These are phyloP conservation scores for Hyles lineata DNA, from an alignment of 2,888 invertebrate species.

Conservation along the genomic window DNA sequence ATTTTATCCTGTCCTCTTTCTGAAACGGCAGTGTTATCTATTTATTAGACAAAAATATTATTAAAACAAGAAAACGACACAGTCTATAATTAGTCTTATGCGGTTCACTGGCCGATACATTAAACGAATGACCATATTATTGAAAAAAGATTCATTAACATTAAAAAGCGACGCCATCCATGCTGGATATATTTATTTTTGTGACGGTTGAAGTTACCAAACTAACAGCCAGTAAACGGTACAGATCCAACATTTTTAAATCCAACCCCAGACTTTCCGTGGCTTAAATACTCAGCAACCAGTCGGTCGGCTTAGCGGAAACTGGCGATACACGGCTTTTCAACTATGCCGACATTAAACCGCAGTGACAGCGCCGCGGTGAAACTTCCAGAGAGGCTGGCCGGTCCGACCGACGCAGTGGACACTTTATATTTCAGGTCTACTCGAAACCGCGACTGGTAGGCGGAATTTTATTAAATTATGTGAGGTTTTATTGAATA, in stretches of 20 bases:
- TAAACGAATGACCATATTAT: too few species aligned
- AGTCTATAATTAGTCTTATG: too few species aligned
- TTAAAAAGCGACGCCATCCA: too few species aligned
- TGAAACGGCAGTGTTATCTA: too few species aligned
- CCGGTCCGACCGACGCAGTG: not conserved
- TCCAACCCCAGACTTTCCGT: not conserved
- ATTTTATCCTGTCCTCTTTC: too few species aligned
- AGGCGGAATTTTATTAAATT: not conserved
- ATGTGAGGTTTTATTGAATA: not conserved
- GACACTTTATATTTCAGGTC: not conserved
- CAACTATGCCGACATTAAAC: slow-evolving; percentile 4
- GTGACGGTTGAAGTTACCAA: too few species aligned
- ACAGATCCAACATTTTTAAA: not conserved
- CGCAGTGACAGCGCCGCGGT: slow-evolving; percentile 2
- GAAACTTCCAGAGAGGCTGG: not conserved
- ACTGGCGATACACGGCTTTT: not conserved
- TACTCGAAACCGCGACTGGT: not conserved
- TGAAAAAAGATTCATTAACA: too few species aligned
- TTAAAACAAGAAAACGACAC: too few species aligned
- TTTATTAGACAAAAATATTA: too few species aligned
- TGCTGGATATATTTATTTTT: too few species aligned
- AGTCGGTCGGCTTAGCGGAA: not conserved
- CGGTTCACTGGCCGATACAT: too few species aligned
- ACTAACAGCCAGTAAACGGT: not conserved
- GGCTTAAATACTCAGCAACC: not conserved